Evolutionary conservation across 2,888 invertebrate species (phyloP).

Genomic region (Pristionchus maxplancki): DNA sequence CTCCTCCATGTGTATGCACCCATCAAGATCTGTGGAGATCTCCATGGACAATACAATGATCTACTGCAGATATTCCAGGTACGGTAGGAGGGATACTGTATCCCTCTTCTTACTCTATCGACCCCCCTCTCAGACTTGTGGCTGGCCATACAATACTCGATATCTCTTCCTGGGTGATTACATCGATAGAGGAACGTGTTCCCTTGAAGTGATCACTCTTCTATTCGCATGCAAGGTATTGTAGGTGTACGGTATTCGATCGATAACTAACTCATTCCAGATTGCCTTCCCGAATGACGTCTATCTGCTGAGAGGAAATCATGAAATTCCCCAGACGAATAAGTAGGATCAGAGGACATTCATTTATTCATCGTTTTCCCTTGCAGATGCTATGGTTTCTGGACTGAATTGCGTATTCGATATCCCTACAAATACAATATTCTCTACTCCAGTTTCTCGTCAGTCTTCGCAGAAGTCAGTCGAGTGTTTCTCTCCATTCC

Average conservation of each 20-base stretch:
- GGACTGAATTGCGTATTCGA: constrained; percentile 61
- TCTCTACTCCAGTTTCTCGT: constrained; percentile 21
- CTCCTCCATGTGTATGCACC: constrained; percentile 57
- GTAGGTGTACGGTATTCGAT: neutral
- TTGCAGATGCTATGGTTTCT: constrained; percentile 67
- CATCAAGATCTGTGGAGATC: constrained; percentile 62
- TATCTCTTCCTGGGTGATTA: constrained; percentile 65
- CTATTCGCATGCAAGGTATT: constrained; percentile 47
- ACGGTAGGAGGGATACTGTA: neutral
- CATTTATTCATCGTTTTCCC: too few relatives aligned
- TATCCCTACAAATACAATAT: constrained; percentile 52
- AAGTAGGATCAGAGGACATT: constrained; percentile 52
- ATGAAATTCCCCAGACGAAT: constrained; percentile 61
- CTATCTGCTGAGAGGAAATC: constrained; percentile 69
- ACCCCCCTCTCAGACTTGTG: too few relatives aligned
- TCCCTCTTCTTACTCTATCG: neutral
- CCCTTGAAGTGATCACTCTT: constrained; percentile 50
- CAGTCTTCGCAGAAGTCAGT: constrained; percentile 21
- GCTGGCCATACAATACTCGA: constrained; percentile 65
- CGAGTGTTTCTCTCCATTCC: neutral
- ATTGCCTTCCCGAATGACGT: constrained; percentile 63
- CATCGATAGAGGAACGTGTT: constrained; percentile 58
- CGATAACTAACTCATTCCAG: neutral
- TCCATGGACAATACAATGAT: constrained; percentile 63
- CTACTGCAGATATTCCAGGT: constrained; percentile 62